Conservation (phyloP, 1,140 invertebrate genomes). For the Nixonia krombeini region DNA sequence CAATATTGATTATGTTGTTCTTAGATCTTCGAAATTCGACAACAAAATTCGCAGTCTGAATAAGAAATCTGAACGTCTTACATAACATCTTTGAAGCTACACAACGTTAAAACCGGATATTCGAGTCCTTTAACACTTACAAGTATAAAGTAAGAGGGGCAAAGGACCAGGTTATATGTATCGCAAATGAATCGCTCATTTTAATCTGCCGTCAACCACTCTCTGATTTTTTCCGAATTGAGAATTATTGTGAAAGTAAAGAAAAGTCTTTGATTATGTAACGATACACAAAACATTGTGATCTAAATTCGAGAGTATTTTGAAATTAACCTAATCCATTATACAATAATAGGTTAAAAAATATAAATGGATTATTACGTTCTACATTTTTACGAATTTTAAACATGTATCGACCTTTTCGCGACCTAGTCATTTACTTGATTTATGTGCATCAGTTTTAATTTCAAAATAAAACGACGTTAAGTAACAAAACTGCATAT, state of each 20-base stretch:
- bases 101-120: conserved; percentile 56
- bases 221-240: background rate
- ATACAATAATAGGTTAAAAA: too few species aligned
- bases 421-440: too few species aligned
- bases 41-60: conserved; percentile 29
- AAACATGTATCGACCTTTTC: too few species aligned
- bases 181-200: background rate
- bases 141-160: conserved; percentile 20
- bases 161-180: conserved; percentile 23
- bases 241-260: background rate
- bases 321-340: too few species aligned
- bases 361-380: too few species aligned
- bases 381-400: too few species aligned
- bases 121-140: conserved; percentile 49
- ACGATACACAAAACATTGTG: background rate
- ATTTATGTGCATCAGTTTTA: too few species aligned
- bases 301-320: background rate
- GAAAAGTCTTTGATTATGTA: background rate
- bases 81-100: conserved; percentile 47
- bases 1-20: conserved; percentile 2
- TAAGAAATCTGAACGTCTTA: conserved; percentile 44
- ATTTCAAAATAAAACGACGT: too few species aligned
- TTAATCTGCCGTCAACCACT: too few species aligned
- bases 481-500: too few species aligned
- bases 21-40: conserved; percentile 19